A percentile compares a stretch with the other conserved stretches of the same genome.
phyloP scores from a whole-genome alignment of 2,888 invertebrate genomes.

The Kryphioiulus occultus region DNA sequence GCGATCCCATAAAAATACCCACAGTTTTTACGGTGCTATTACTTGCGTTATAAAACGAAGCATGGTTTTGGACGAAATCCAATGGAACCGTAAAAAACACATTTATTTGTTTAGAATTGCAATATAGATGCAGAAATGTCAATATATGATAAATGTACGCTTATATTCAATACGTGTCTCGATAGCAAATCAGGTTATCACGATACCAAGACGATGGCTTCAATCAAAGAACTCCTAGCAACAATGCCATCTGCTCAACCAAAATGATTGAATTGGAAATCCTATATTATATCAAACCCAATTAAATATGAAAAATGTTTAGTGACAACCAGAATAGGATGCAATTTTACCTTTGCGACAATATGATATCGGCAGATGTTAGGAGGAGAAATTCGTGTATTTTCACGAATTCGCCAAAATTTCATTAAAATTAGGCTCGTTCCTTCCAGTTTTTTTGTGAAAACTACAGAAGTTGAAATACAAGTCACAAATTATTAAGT shows the following conservation, averaged over 20 bases:
- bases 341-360: not conserved
- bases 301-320: not conserved
- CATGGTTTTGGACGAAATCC: not conserved
- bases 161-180: not conserved
- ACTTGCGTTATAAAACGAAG: not conserved
- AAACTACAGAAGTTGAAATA: not conserved
- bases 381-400: not conserved
- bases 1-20: too few species aligned
- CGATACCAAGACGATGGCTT: not conserved
- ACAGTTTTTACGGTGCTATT: too few species aligned
- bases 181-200: not conserved
- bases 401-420: not conserved
- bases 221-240: not conserved
- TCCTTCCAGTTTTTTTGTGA: not conserved
- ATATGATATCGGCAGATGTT: not conserved
- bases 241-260: not conserved
- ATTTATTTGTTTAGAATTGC: constrained; percentile 6
- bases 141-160: not conserved
- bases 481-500: not conserved
- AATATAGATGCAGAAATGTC: not conserved
- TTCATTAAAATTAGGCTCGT: not conserved
- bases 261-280: not conserved
- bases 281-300: not conserved
- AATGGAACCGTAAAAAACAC: not conserved
- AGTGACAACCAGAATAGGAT: not conserved